These are phyloP conservation scores for Lepidocyrtinus sp. DNA, from an alignment of 2,888 invertebrate species.

Conservation along the genomic window DNA sequence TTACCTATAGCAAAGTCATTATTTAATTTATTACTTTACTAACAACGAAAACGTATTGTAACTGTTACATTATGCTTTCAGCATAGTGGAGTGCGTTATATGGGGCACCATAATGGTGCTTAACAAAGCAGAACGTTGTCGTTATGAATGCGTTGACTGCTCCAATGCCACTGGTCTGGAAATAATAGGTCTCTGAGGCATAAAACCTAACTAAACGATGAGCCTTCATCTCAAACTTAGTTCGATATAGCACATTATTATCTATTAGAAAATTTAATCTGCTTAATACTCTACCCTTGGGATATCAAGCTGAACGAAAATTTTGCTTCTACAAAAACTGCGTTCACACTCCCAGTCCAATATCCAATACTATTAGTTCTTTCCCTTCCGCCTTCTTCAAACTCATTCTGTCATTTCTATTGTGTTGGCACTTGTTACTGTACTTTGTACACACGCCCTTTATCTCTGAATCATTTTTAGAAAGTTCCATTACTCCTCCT, in stretches of 20 bases:
- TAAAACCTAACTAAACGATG: neutral
- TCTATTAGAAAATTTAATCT: neutral
- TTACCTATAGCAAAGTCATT: neutral
- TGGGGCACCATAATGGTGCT: neutral
- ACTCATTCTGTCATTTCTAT: neutral
- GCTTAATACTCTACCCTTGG: neutral
- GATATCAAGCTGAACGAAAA: neutral
- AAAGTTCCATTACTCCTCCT: neutral
- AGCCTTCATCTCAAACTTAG: neutral
- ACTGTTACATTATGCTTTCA: neutral
- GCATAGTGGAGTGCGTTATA: neutral
- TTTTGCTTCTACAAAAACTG: neutral
- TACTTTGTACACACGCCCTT: conserved; percentile 24
- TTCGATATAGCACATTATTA: neutral
- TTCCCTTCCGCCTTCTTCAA: neutral
- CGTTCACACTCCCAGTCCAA: neutral
- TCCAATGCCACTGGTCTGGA: conserved; percentile 21
- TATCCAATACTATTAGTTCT: neutral
- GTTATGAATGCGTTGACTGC: neutral
- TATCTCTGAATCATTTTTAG: conserved; percentile 22
- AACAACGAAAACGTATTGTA: neutral
- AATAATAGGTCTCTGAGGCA: conserved; percentile 41
- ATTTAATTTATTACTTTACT: neutral
- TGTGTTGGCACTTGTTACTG: neutral
- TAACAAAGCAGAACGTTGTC: neutral